Percentiles rank a stretch among this genome's conserved stretches.
phyloP scores from a whole-genome alignment of 1,140 invertebrate genomes.

The Zaprionus capensis region DNA sequence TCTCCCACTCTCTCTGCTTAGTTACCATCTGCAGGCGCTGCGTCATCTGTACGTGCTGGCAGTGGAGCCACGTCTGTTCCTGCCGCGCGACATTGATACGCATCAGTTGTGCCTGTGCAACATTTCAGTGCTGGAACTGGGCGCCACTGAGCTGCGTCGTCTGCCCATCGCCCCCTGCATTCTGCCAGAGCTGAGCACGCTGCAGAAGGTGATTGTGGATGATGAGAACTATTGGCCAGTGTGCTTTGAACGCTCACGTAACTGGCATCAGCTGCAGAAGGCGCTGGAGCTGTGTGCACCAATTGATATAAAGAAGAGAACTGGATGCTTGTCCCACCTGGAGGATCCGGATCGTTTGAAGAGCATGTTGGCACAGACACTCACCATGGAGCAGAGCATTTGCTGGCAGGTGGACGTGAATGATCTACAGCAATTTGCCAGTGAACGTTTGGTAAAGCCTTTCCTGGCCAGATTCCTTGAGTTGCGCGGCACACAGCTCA shows the following conservation, averaged over 20 bases:
- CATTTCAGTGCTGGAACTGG: slow-evolving; percentile 85
- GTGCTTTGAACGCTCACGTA: slow-evolving; percentile 91
- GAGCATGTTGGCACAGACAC: slow-evolving; percentile 91
- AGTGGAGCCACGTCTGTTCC: slow-evolving; percentile 93
- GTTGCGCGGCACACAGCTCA: slow-evolving; percentile 55
- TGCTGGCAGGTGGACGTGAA: slow-evolving; percentile 85
- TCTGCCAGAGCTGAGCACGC: slow-evolving; percentile 91
- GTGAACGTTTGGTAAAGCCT: slow-evolving; percentile 87
- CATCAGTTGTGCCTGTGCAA: slow-evolving; percentile 92
- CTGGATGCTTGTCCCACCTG: slow-evolving; percentile 93
- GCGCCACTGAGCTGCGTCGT: slow-evolving; percentile 61
- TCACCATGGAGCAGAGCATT: slow-evolving; percentile 90
- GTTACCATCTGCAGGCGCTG: slow-evolving; percentile 97
- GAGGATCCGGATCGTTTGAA: slow-evolving; percentile 95
- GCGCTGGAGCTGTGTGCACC: slow-evolving; percentile 89
- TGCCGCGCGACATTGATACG: slow-evolving; percentile 94
- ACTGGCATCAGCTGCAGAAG: slow-evolving; percentile 92
- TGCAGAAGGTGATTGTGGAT: slow-evolving; percentile 91
- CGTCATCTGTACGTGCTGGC: slow-evolving; percentile 97
- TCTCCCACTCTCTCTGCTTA: background rate
- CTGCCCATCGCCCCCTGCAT: slow-evolving; percentile 90
- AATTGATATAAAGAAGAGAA: slow-evolving; percentile 94
- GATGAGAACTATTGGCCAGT: slow-evolving; percentile 96
- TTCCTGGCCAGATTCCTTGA: slow-evolving; percentile 89
- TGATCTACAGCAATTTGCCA: slow-evolving; percentile 90